Evolutionary conservation across 2,888 invertebrate genomes (phyloP), one percentile per base, ranked within the genome.

Genomic region (Miltochrista miniata): DNA sequence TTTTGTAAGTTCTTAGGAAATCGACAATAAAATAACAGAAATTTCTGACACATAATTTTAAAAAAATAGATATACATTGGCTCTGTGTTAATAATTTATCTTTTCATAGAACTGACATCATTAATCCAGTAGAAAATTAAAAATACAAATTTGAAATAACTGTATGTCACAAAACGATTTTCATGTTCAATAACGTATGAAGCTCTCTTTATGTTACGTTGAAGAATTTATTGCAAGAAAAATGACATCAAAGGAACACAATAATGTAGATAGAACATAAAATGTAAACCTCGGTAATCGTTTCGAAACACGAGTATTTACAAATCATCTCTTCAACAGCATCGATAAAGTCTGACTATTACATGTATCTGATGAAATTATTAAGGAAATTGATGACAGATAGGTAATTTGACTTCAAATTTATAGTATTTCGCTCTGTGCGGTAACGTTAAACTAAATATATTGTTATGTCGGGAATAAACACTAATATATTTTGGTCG

Each of bases 201-300:
- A 79, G 77, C 64, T 76, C 69, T 74, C 77, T 85, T 81, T 82
- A 83, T 78, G 74, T 75, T 74, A 54, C 70, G 72, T 72, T 78
- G 85, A 86, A 86, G 83, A 83, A 82, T 85, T 82, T 84, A 87
- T 59, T 79, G 81, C 72, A 69, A 64, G 74, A 83, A 85, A 84
- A 85, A 77, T 82, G 83, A 85, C 86, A 87, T 88, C 87, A 88
- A 88, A 88, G 86, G 5, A 69, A 80, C 9, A 70, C 61, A 59
- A 62, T 67, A 70, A 76, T 71, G 74, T 74, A 75, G 61, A 24
- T n/a, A n/a, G n/a, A n/a, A 70, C 75, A 53, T 70, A 83, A 81
- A 82, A 82, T 75, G 70, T 74, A 61, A 53, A 58, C 24, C 18
- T 11, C 45, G 29, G 45, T 24, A 24, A 24, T 24, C 18, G 18